These are phyloP conservation scores for Salarias fasciatus DNA, from an alignment of 2,797 vertebrate genomes.

Conservation along the genomic window DNA sequence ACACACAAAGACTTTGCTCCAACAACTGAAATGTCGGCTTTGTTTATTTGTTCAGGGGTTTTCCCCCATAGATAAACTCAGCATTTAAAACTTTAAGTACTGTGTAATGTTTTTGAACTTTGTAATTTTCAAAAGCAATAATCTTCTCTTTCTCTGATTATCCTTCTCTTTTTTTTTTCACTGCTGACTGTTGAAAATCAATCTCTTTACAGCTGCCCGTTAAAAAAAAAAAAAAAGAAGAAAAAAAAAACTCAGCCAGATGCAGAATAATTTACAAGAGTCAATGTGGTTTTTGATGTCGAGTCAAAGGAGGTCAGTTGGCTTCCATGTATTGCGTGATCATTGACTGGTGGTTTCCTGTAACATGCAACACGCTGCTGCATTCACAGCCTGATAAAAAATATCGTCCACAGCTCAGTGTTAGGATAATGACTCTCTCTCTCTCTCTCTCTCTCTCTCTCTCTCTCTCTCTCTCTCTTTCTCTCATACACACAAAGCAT, in stretches of 20 bases:
- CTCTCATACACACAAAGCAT: conserved; percentile 2
- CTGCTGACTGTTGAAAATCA: conserved; percentile 42
- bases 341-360: conserved; percentile 54
- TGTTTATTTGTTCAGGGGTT: too few species aligned
- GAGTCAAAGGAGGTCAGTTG: conserved; percentile 63
- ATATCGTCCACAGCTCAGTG: conserved; percentile 16
- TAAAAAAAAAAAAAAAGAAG: conserved; percentile 37
- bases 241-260: conserved; percentile 43
- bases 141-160: conserved; percentile 1
- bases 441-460: neutral
- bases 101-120: too few species aligned
- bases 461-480: too few species aligned
- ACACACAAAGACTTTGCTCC: conserved; percentile 20
- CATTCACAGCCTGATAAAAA: conserved; percentile 49
- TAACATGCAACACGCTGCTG: conserved; percentile 45
- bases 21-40: conserved; percentile 7
- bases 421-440: conserved; percentile 30
- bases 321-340: conserved; percentile 61
- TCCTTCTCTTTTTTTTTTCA: conserved; percentile 18
- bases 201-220: conserved; percentile 42
- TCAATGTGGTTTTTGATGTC: conserved; percentile 58
- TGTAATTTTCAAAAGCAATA: neutral
- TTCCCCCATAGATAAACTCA: too few species aligned
- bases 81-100: too few species aligned
- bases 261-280: conserved; percentile 59